Percentiles rank a stretch among this genome's conserved stretches.
phyloP scores from a whole-genome alignment of 2,113 vertebrate species.

The Cygnus atratus region DNA sequence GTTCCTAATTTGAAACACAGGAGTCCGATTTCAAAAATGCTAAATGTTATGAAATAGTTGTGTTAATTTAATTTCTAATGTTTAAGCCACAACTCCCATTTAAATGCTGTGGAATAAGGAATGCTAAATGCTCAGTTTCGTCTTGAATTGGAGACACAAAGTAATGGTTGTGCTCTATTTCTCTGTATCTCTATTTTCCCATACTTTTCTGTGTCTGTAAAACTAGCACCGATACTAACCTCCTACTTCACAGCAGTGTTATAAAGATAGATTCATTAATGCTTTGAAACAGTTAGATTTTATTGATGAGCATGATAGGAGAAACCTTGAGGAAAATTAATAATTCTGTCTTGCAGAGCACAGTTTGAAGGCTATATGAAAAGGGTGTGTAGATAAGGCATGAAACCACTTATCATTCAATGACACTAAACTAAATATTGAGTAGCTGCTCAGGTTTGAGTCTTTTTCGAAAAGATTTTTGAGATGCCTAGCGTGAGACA shows the following conservation, averaged over 20 bases:
- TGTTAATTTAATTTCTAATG: neutral
- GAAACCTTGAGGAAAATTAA: slow-evolving; percentile 45
- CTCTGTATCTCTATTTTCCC: neutral
- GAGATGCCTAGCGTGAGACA: neutral
- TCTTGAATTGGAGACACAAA: neutral
- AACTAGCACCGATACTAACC: neutral
- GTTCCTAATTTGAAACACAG: neutral
- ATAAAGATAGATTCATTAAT: slow-evolving; percentile 32
- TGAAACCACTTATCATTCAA: neutral
- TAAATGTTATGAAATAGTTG: neutral
- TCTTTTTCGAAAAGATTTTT: neutral
- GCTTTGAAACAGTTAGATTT: neutral
- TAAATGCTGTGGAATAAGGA: neutral
- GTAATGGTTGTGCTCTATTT: neutral
- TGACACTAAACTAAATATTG: neutral
- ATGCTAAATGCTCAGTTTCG: neutral
- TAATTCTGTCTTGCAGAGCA: slow-evolving; percentile 18
- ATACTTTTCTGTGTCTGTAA: neutral
- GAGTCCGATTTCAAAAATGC: neutral
- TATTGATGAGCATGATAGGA: slow-evolving; percentile 34
- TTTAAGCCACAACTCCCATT: neutral
- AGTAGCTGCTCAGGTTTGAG: neutral
- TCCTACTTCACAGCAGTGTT: neutral
- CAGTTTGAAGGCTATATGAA: slow-evolving; percentile 22
- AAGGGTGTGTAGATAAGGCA: neutral